A percentile compares a stretch with the other conserved stretches of the same genome.
These are phyloP conservation scores for Panorpa germanica DNA, from an alignment of 2,888 invertebrate genomes.

Conservation along the genomic window DNA sequence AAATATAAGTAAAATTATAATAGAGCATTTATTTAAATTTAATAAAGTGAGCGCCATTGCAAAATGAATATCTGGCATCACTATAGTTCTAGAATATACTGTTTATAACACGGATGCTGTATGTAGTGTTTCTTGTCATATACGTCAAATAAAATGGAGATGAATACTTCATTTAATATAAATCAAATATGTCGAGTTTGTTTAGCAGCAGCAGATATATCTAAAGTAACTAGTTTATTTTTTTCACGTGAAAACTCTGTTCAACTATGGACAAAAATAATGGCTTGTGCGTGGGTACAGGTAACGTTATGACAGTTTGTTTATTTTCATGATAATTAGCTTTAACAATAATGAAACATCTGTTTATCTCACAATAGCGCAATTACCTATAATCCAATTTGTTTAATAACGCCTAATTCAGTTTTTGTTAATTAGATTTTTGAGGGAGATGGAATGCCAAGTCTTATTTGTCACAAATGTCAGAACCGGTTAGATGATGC, in stretches of 20 bases:
- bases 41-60: no score
- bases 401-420: no score
- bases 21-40: no score
- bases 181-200: constrained; percentile 7
- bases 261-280: constrained; percentile 12
- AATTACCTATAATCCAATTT: no score
- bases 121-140: background rate
- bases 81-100: background rate
- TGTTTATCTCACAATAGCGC: no score
- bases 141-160: background rate
- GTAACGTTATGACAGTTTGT: constrained; percentile 9
- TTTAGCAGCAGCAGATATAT: constrained; percentile 11
- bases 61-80: background rate
- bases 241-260: constrained; percentile 12
- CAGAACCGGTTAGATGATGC: constrained; percentile 13
- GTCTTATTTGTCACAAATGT: constrained; percentile 13
- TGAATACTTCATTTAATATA: constrained; percentile 2
- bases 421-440: constrained; percentile 11
- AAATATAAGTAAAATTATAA: no score
- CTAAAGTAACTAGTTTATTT: constrained; percentile 13
- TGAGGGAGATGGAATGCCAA: constrained; percentile 13
- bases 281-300: constrained; percentile 15
- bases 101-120: background rate
- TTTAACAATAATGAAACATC: no score
- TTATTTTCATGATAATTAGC: no score